Evolutionary conservation across 1,140 invertebrate species (phyloP), one percentile per base, ranked within the genome.

Genomic region (Cotesia chilonis): DNA sequence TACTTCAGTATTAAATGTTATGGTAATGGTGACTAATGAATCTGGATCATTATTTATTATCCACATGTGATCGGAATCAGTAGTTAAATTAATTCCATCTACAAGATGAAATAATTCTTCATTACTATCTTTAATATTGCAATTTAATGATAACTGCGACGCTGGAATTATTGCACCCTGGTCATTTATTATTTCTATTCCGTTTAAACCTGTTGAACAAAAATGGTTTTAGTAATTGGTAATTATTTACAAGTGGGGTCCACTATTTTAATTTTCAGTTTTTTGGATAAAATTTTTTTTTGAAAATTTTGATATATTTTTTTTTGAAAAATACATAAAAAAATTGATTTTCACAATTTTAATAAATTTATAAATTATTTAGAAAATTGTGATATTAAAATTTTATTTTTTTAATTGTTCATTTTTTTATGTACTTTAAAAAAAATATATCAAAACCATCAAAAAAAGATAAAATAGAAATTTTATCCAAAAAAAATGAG

Each of bases 1-100:
- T 41, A 84, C 82, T 36, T 85, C 83, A 28, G 87, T 82, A 54
- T 84, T 82, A 74, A 92, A 90, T 52, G 86, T 85, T 68, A 90
- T 80, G 3, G 87, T 86, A 60, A 90, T 84, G 71, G 86, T 83
- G 37, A 83, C 81, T 80, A 79, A 77, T 81, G 78, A 77, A 0
- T 85, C 86, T 3, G 81, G 75, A 20, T 75, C 73, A 74, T 88
- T 89, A 60, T 85, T 82, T 3, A 83, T 80, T 71, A 87, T 86
- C 91, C 91, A 92, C 91, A 92, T 92, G 64, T 91, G 83, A 36
- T 85, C 83, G n/a, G 81, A 77, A 66, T 91, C 86, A 0, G 85
- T 89, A 3, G 91, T 89, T 51, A 92, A 83, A 78, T 91, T 91
- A 3, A 85, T 79, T n/a, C 88, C 89, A 77, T 90, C 87, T 72